Evolutionary conservation across 2,888 invertebrate species (phyloP).

Genomic region (Helleia helle): DNA sequence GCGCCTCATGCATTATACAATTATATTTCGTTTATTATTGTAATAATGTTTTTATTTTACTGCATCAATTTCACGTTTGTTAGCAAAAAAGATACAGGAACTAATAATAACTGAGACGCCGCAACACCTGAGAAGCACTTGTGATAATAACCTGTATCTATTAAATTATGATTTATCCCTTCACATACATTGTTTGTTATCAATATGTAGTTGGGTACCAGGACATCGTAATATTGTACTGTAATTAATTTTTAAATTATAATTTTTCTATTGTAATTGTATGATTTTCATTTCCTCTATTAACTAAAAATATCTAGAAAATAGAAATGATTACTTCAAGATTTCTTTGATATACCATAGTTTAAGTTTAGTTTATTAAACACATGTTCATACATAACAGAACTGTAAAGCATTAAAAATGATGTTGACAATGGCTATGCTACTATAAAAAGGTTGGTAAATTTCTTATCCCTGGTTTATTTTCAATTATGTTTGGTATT

Average conservation of each 20-base stretch:
- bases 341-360: no score
- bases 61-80: not conserved
- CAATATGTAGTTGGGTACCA: constrained; percentile 37
- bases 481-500: no score
- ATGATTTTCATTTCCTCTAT: constrained; percentile 33
- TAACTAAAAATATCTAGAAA: constrained; percentile 9
- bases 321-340: no score
- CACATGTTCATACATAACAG: no score
- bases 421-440: no score
- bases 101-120: constrained; percentile 25
- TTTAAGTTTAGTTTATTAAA: no score
- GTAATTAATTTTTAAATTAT: constrained; percentile 74
- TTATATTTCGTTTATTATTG: constrained; percentile 6
- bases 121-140: constrained; percentile 20
- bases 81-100: not conserved
- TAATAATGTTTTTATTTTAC: constrained; percentile 6
- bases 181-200: constrained; percentile 31
- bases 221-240: constrained; percentile 53
- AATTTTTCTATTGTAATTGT: constrained; percentile 65
- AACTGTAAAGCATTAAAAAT: no score
- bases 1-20: constrained; percentile 43
- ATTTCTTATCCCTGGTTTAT: no score
- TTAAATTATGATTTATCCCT: constrained; percentile 16
- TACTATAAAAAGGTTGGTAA: no score
- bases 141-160: not conserved